Conservation (phyloP, 2,113 vertebrate species). For the Romanogobio albipinnatus region DNA sequence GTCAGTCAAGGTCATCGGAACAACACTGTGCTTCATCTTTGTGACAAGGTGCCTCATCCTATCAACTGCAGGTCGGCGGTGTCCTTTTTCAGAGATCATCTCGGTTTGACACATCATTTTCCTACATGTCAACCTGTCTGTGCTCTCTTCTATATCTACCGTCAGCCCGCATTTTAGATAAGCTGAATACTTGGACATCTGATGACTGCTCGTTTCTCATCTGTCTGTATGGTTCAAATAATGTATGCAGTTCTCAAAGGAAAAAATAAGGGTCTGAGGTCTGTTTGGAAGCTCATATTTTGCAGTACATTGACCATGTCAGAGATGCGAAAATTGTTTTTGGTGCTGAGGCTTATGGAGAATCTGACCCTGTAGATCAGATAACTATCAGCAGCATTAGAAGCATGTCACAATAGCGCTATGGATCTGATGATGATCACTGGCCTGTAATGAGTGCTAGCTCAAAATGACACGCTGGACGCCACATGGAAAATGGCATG, state of each 20-base stretch:
- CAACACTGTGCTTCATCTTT: conserved; percentile 30
- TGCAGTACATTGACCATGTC: conserved; percentile 29
- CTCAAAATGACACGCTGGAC: background rate
- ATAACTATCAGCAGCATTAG: background rate
- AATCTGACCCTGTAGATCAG: conserved; percentile 23
- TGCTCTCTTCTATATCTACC: conserved; percentile 36
- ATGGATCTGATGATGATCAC: conserved; percentile 29
- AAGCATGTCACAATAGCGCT: background rate
- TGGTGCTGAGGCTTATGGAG: background rate
- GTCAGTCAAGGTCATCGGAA: conserved; percentile 56
- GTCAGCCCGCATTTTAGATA: conserved; percentile 40
- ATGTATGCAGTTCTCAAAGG: conserved; percentile 36
- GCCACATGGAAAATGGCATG: conserved; percentile 15
- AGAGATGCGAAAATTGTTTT: conserved; percentile 5
- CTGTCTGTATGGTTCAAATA: conserved; percentile 22
- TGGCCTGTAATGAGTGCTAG: background rate
- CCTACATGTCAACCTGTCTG: conserved; percentile 48
- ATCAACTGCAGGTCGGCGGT: conserved; percentile 40
- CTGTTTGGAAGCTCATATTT: conserved; percentile 30
- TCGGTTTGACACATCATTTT: conserved; percentile 56
- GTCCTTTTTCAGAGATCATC: conserved; percentile 41
- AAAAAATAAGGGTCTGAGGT: background rate
- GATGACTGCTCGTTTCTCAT: conserved; percentile 29
- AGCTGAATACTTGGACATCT: conserved; percentile 21
- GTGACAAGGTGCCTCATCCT: conserved; percentile 52